phyloP scores from a whole-genome alignment of 2,113 vertebrate genomes.

The Mastomys coucha region DNA sequence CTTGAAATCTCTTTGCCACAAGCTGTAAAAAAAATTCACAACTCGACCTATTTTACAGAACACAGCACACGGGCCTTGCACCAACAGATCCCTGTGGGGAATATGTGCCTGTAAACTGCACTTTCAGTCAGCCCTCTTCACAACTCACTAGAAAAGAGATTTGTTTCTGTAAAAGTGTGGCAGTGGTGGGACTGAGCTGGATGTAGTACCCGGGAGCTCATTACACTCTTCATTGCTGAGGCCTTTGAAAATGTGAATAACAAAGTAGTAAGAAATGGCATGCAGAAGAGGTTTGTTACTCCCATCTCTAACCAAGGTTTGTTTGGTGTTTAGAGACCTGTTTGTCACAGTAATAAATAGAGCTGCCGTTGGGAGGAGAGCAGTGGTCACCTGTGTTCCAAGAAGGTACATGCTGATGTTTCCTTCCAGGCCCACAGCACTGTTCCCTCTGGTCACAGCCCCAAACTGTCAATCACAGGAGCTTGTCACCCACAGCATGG shows the following conservation, averaged over 20 bases:
- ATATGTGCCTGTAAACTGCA: neutral
- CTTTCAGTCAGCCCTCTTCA: neutral
- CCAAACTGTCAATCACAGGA: fast-evolving
- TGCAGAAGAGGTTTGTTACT: neutral
- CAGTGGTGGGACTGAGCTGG: neutral
- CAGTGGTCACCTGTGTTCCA: neutral
- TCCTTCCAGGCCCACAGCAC: fast-evolving
- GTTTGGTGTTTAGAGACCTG: neutral
- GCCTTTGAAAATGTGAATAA: slow-evolving; percentile 28
- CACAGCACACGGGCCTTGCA: neutral
- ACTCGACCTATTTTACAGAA: neutral
- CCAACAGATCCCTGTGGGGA: neutral
- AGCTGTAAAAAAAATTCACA: slow-evolving; percentile 14
- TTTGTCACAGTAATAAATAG: neutral
- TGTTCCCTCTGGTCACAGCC: fast-evolving
- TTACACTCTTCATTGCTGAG: neutral
- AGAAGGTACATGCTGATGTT: neutral
- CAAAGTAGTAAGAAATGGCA: slow-evolving; percentile 1
- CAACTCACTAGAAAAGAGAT: neutral
- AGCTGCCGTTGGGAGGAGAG: fast-evolving
- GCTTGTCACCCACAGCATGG: neutral
- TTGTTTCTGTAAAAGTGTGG: neutral
- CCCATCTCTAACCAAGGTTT: neutral
- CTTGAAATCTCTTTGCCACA: slow-evolving; percentile 35
- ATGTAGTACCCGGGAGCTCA: neutral